These are phyloP conservation scores for Conops quadrifasciatus DNA, from an alignment of 2,888 invertebrate species.

Conservation along the genomic window DNA sequence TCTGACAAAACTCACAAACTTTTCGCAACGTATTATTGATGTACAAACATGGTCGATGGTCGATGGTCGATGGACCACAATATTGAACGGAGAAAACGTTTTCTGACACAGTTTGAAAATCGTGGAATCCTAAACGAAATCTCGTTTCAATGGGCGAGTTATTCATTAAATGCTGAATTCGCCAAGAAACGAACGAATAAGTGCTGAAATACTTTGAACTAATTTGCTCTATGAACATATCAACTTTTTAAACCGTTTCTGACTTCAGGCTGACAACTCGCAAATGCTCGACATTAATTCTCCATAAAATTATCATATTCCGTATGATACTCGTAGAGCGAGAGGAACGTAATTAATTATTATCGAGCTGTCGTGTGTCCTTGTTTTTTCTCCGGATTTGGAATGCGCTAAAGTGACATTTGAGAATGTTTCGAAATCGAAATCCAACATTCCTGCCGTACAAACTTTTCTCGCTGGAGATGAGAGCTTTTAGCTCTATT, in stretches of 20 bases:
- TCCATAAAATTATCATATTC: slow-evolving; percentile 32
- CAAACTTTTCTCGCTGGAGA: neutral
- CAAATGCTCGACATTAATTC: slow-evolving; percentile 35
- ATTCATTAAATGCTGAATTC: too few species aligned
- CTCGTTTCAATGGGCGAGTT: too few species aligned
- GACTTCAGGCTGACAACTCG: slow-evolving; percentile 58
- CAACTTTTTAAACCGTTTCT: slow-evolving; percentile 60
- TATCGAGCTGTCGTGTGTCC: neutral
- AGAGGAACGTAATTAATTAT: slow-evolving; percentile 36
- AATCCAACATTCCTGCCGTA: neutral
- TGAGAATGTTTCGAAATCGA: neutral
- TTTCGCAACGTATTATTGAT: too few species aligned
- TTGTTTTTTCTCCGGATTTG: neutral
- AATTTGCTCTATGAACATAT: slow-evolving; percentile 55
- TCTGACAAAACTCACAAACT: too few species aligned
- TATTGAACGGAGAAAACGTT: too few species aligned
- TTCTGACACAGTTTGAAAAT: too few species aligned
- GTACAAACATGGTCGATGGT: too few species aligned
- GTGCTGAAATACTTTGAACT: slow-evolving; percentile 33
- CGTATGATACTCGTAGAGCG: slow-evolving; percentile 21
- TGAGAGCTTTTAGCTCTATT: neutral
- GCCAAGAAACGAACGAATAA: neutral
- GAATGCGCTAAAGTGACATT: neutral
- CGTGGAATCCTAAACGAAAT: too few species aligned
- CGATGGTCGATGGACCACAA: too few species aligned